These are phyloP conservation scores for Oscheius sp. DNA, from an alignment of 2,888 invertebrate genomes.

Conservation along the genomic window DNA sequence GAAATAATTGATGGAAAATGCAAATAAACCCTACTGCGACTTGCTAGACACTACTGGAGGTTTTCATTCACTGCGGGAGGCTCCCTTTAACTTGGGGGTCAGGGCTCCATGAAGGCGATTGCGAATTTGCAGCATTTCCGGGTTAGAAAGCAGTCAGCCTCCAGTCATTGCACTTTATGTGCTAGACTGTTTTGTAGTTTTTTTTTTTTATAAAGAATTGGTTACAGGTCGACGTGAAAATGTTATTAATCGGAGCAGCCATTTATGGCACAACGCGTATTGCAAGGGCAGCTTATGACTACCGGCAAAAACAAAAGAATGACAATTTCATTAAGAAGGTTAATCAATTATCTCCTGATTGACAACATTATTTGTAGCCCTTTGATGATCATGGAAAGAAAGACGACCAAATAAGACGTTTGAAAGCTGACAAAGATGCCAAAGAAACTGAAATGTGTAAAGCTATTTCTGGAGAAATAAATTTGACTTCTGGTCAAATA, in stretches of 20 bases:
- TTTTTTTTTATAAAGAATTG: background rate
- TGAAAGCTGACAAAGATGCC: constrained; percentile 4
- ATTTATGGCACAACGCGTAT: constrained; percentile 3
- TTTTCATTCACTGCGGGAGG: background rate
- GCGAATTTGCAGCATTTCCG: background rate
- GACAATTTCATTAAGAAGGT: constrained; percentile 7
- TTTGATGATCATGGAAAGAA: constrained; percentile 13
- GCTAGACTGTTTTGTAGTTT: background rate
- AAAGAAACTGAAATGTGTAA: too few species aligned
- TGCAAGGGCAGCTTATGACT: background rate
- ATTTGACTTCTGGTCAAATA: too few species aligned
- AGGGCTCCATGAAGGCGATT: background rate
- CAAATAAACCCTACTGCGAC: background rate
- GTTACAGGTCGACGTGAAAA: background rate
- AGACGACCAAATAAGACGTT: constrained; percentile 2
- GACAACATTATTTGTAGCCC: background rate
- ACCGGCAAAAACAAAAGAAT: constrained; percentile 6
- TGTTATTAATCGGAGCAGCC: background rate
- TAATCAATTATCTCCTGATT: background rate
- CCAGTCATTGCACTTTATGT: background rate
- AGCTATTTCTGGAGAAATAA: background rate
- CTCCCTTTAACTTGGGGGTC: background rate
- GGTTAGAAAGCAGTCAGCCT: too few species aligned
- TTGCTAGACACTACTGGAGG: background rate
- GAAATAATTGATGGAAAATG: background rate